Evolutionary conservation across 2,113 vertebrate species (phyloP).

Genomic region (Indicator indicator): DNA sequence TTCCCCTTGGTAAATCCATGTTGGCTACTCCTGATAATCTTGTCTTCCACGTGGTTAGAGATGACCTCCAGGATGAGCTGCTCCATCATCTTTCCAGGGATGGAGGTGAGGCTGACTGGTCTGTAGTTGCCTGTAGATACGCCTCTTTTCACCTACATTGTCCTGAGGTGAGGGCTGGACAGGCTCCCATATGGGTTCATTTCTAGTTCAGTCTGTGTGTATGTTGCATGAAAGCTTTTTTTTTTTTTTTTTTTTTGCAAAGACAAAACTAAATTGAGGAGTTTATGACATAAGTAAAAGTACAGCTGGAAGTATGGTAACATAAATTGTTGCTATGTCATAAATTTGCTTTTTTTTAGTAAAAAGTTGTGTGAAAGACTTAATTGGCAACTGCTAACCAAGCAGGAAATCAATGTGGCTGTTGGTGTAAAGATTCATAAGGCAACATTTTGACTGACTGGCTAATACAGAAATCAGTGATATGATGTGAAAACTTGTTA

Average conservation of each 20-base stretch:
- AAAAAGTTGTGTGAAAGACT: background rate
- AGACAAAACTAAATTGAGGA: background rate
- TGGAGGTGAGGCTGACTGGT: too few species aligned
- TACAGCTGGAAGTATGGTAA: background rate
- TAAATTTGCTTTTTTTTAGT: too few species aligned
- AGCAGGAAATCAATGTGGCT: background rate
- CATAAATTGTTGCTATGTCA: background rate
- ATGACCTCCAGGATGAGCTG: too few species aligned
- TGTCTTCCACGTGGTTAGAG: too few species aligned
- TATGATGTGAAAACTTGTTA: background rate
- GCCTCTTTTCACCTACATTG: background rate
- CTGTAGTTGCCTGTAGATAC: too few species aligned
- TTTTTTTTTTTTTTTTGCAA: background rate
- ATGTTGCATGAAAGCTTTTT: background rate
- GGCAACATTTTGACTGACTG: conserved; percentile 16
- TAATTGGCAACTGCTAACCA: conserved; percentile 25
- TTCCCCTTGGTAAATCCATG: too few species aligned
- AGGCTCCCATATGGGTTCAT: background rate
- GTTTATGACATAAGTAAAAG: background rate
- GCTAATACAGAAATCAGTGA: background rate
- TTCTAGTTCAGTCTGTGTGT: background rate
- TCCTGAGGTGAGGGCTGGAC: background rate
- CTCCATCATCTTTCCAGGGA: too few species aligned
- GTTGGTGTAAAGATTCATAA: conserved; percentile 1
- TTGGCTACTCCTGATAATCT: too few species aligned